Percentiles rank a stretch among this genome's conserved stretches.
phyloP scores from a whole-genome alignment of 2,113 vertebrate species.

The Phylloscopus whistleri region DNA sequence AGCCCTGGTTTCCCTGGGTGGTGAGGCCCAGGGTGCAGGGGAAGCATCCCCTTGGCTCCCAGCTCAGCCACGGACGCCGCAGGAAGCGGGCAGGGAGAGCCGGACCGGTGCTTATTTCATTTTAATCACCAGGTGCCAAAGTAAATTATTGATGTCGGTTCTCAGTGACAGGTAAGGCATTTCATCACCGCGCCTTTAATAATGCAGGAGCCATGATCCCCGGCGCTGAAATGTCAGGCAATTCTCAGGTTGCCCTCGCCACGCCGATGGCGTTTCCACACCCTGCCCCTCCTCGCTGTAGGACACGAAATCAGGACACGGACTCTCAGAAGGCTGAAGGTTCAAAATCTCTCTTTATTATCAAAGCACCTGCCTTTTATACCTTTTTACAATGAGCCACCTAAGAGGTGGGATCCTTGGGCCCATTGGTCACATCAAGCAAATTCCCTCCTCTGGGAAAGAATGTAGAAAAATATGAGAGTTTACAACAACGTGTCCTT shows the following conservation, averaged over 20 bases:
- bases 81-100: background rate
- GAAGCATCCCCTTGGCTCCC: background rate
- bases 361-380: too few relatives aligned
- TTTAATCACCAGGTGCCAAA: constrained; percentile 29
- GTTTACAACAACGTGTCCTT: too few relatives aligned
- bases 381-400: too few relatives aligned
- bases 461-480: too few relatives aligned
- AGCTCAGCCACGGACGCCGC: rapidly evolving
- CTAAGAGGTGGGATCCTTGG: too few relatives aligned
- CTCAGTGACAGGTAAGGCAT: constrained; percentile 32
- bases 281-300: background rate
- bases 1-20: background rate
- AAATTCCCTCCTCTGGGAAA: too few relatives aligned
- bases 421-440: too few relatives aligned
- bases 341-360: too few relatives aligned
- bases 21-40: background rate
- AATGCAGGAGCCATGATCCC: constrained; percentile 48
- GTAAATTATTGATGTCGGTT: constrained; percentile 15
- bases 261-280: background rate
- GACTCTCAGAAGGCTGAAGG: too few relatives aligned
- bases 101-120: constrained; percentile 21
- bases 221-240: background rate
- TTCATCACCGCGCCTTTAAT: constrained; percentile 13
- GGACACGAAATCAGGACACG: too few relatives aligned
- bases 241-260: background rate